phyloP scores from a whole-genome alignment of 37 sponge, comb jelly and placozoan species.

The Petrosia ficiformis region DNA sequence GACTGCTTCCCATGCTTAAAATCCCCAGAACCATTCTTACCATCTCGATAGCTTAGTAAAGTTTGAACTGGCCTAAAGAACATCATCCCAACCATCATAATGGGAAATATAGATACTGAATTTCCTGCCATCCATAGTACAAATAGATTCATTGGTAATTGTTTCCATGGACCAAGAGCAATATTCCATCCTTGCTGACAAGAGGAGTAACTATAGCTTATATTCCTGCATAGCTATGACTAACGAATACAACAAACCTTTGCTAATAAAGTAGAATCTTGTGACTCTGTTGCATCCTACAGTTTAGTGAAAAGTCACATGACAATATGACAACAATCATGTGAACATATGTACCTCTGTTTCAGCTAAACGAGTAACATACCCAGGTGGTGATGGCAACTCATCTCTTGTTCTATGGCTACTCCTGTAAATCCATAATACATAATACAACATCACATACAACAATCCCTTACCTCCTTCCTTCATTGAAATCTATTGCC shows the following conservation, averaged over 20 bases:
- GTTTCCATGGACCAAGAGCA: constrained; percentile 95
- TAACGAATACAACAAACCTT: constrained; percentile 29
- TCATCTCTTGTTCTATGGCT: constrained; percentile 8
- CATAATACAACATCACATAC: neutral
- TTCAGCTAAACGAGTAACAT: neutral
- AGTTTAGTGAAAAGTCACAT: too few relatives aligned
- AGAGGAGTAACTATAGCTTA: neutral
- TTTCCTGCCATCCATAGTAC: constrained; percentile 96
- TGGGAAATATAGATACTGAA: constrained; percentile 91
- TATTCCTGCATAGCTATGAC: neutral
- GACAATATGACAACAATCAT: too few relatives aligned
- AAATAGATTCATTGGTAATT: constrained; percentile 95
- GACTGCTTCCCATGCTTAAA: neutral
- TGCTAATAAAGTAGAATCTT: constrained; percentile 31
- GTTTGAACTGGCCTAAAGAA: constrained; percentile 80
- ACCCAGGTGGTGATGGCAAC: constrained; percentile 39
- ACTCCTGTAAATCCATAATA: neutral
- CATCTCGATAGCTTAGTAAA: constrained; percentile 74
- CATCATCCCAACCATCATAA: constrained; percentile 99
- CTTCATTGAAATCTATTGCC: constrained; percentile 49
- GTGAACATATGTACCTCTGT: too few relatives aligned
- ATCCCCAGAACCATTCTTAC: constrained; percentile 11
- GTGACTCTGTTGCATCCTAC: constrained; percentile 33
- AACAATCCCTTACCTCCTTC: constrained; percentile 20
- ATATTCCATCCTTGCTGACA: constrained; percentile 89